Percentiles rank a stretch among this genome's conserved stretches.
phyloP scores from a whole-genome alignment of 2,113 vertebrate genomes.

The Corvus hawaiiensis region DNA sequence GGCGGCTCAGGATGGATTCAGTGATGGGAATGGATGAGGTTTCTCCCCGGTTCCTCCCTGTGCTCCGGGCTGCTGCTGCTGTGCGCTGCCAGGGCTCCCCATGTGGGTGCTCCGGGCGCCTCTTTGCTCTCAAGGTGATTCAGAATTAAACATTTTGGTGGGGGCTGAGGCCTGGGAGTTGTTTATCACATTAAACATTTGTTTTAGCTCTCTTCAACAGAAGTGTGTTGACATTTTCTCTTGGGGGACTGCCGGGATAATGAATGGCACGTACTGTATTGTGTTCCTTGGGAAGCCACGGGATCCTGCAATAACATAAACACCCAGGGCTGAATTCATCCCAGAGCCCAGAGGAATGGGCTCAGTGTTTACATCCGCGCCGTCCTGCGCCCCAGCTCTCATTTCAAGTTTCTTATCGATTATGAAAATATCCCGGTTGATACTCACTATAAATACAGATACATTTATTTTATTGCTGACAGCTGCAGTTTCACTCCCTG shows the following conservation, averaged over 20 bases:
- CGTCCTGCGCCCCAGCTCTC: neutral
- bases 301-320: slow-evolving; percentile 4
- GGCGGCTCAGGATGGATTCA: rapidly evolving
- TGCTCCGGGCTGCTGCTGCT: neutral
- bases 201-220: neutral
- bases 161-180: neutral
- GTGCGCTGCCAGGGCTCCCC: neutral
- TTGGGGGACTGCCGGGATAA: neutral
- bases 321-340: neutral
- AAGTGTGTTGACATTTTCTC: slow-evolving; percentile 36
- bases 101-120: neutral
- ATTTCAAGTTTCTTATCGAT: neutral
- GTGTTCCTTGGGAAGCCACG: neutral
- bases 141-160: neutral
- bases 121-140: neutral
- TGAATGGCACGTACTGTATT: neutral
- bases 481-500: rapidly evolving
- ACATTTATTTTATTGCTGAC: rapidly evolving
- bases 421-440: neutral
- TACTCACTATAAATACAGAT: rapidly evolving
- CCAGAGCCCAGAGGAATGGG: rapidly evolving
- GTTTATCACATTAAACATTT: slow-evolving; percentile 11
- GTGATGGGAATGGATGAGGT: rapidly evolving
- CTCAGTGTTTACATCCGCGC: neutral
- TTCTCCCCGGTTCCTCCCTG: neutral